Conservation (phyloP, 2,113 vertebrate genomes). For the Apistogramma diplotaenia region DNA sequence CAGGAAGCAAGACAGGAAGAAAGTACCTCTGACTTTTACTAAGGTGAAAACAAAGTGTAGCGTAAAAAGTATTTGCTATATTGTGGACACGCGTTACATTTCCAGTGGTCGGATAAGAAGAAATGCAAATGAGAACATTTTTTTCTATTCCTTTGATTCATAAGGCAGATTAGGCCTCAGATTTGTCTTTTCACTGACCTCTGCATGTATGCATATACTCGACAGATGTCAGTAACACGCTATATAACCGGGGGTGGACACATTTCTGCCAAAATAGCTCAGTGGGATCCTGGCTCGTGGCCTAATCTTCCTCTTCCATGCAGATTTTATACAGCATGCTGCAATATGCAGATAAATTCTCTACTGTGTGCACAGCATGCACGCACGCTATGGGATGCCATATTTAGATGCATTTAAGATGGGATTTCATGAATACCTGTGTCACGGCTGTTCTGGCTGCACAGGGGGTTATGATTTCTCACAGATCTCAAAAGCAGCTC, state of each 20-base stretch:
- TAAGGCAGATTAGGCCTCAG: not conserved
- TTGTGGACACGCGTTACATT: not conserved
- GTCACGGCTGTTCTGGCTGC: not conserved
- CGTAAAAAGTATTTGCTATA: not conserved
- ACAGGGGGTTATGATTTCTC: not conserved
- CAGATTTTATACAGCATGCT: conserved; percentile 2
- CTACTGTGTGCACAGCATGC: not conserved
- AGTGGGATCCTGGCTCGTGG: not conserved
- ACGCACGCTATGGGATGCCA: not conserved
- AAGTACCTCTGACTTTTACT: not conserved
- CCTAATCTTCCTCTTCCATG: not conserved
- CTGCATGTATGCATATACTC: not conserved
- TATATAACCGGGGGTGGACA: not conserved
- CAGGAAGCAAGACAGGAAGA: not conserved
- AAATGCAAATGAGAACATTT: not conserved
- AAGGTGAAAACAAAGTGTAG: not conserved
- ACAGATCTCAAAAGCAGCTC: not conserved
- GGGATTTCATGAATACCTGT: not conserved
- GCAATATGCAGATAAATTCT: not conserved
- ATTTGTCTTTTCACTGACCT: not conserved
- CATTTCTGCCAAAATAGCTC: conserved; percentile 1
- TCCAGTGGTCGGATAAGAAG: not conserved
- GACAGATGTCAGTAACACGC: not conserved
- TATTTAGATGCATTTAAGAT: not conserved
- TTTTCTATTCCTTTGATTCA: not conserved